Base-by-base conservation (phyloP, 2,797 vertebrate species). In the Acanthurus leucopareius region DNA sequence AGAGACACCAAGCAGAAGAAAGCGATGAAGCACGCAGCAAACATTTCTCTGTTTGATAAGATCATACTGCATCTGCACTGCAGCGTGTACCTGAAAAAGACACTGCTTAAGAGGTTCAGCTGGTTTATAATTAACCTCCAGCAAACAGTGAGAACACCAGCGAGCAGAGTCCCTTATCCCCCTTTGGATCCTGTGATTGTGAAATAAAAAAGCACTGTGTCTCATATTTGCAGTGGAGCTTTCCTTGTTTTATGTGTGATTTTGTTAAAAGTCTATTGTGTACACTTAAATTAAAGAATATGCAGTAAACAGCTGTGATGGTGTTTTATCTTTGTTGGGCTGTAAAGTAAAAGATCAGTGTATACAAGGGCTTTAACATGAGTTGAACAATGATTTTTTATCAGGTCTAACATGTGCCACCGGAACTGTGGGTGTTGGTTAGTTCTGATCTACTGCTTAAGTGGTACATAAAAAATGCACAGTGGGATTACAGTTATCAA, bases 1-100 rank as follows among this genome's bases (percentile, higher is more conserved):
- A 69, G 14, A 58, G 83, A 47, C 19, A 67, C 16, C 58, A 82
- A 42, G 45, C 53, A 83, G 59, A 90, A 10, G 17, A 85, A 16
- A 25, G 52, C 8, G 0, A 84, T 1, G 13, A 13, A 40, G 60
- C 44, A 77, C 4, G 51, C 54, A 66, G 48, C 28, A 56, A 77
- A 70, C 88, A 90, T 78, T 15, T 59, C 38, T 76, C 45, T 63
- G 32, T 22, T 3, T 19, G 38, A 6, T 63, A 40, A 69, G 47
- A 61, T 52, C 22, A 68, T 51, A 20, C 15, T 3, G 9, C 20
- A 10, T 42, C 40, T 42, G 16, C 14, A 38, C 45, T 48, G 60
- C 25, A 22, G 16, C 20, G 20, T 56, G 16, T n/a, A 10, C 17
- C 6, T 17, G 54, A 52, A 15, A 35, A 19, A 16, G 22, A 38